These are phyloP conservation scores for Trypoxylus dichotomus DNA, from an alignment of 1,140 invertebrate species.

Conservation along the genomic window DNA sequence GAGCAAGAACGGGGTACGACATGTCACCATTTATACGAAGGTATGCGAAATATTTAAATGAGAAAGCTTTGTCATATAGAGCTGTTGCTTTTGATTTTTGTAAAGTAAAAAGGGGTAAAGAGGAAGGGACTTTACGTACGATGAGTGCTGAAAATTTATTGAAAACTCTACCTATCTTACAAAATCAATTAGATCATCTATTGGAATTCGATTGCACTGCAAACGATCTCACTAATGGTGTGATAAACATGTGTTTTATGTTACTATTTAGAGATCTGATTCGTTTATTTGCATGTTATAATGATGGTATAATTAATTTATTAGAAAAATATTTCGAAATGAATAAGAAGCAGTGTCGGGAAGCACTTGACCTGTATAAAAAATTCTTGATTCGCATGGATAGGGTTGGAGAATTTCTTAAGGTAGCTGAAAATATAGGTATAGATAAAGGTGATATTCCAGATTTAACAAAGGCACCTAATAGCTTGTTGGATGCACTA, in stretches of 20 bases:
- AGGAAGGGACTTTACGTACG: conserved; percentile 93
- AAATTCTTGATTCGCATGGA: conserved; percentile 99
- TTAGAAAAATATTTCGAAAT: conserved; percentile 99
- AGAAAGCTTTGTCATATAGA: conserved; percentile 97
- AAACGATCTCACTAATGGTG: conserved; percentile 97
- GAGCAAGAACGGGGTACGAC: conserved; percentile 84
- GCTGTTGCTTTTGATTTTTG: conserved; percentile 99
- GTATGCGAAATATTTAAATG: conserved; percentile 99
- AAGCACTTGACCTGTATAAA: conserved; percentile 98
- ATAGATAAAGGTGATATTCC: conserved; percentile 99
- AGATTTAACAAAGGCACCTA: conserved; percentile 98
- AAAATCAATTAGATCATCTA: conserved; percentile 92
- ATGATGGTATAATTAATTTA: conserved; percentile 99
- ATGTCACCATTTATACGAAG: conserved; percentile 99
- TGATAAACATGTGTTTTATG: conserved; percentile 99
- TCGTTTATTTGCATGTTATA: conserved; percentile 98
- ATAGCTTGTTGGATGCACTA: conserved; percentile 95
- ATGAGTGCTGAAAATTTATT: conserved; percentile 98
- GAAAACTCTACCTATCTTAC: conserved; percentile 95
- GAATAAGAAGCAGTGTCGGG: conserved; percentile 98
- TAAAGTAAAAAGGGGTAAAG: conserved; percentile 98
- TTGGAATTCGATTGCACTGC: conserved; percentile 98
- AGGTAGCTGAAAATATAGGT: conserved; percentile 95
- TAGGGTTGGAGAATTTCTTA: conserved; percentile 96
- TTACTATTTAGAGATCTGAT: conserved; percentile 98